Evolutionary conservation across 2,113 vertebrate species (phyloP).

Genomic region (Periophthalmus modestus): DNA sequence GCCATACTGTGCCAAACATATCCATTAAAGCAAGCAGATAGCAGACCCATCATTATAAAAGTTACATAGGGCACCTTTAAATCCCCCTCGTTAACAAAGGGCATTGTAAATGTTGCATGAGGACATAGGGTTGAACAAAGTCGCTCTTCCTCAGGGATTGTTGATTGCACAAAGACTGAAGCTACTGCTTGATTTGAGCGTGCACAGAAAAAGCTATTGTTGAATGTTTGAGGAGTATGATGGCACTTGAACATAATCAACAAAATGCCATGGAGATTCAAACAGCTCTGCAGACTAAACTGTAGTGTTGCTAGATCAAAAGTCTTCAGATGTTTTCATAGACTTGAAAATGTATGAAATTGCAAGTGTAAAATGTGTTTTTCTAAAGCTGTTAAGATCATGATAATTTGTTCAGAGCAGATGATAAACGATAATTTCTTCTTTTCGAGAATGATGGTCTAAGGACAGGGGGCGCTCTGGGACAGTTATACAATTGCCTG

Average conservation of each 20-base stretch:
- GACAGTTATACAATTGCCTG: no score
- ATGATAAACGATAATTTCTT: no score
- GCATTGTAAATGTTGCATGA: not conserved
- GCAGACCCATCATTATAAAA: no score
- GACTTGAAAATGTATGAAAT: not conserved
- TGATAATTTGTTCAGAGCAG: no score
- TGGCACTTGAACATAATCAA: conserved; percentile 33
- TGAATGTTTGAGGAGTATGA: conserved; percentile 27
- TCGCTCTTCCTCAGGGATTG: conserved; percentile 1
- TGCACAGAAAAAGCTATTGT: conserved; percentile 38
- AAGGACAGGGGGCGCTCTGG: no score
- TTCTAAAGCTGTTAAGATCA: no score
- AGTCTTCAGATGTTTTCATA: not conserved
- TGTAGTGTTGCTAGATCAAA: not conserved
- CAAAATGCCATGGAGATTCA: not conserved
- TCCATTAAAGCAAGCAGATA: no score
- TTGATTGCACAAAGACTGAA: conserved; percentile 33
- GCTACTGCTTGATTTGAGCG: conserved; percentile 30
- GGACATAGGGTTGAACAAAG: conserved; percentile 17
- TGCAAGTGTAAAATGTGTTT: not conserved
- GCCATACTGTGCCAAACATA: no score
- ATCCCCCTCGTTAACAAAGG: not conserved
- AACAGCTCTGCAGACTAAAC: not conserved
- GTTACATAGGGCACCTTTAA: not conserved
- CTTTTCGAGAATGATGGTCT: no score